Percentiles rank a stretch among this genome's conserved stretches.
Conservation (phyloP, 2,797 vertebrate genomes). For the Falco peregrinus region DNA sequence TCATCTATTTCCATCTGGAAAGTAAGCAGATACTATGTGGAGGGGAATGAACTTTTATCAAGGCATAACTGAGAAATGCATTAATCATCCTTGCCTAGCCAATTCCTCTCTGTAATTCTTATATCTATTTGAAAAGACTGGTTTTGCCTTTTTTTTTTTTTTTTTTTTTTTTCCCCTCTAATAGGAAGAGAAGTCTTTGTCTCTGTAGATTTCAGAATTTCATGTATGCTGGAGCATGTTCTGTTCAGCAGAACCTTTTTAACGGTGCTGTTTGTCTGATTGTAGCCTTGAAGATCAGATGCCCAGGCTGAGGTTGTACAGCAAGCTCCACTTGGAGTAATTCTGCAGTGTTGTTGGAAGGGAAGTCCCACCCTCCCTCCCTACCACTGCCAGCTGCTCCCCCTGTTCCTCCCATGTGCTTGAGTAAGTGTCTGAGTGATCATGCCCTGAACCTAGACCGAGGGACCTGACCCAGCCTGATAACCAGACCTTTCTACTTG, state of each 20-base stretch:
- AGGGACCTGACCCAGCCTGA: neutral
- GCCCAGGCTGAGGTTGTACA: neutral
- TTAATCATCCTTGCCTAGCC: constrained; percentile 30
- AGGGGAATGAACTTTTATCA: neutral
- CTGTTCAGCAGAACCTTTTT: neutral
- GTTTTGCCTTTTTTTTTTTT: neutral
- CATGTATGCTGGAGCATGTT: neutral
- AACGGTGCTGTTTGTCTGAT: neutral
- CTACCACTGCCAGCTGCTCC: neutral
- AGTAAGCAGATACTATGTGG: neutral
- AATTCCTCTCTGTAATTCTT: constrained; percentile 37
- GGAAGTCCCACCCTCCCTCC: neutral
- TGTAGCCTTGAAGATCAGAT: neutral
- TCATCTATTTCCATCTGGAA: constrained; percentile 55
- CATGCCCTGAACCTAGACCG: neutral
- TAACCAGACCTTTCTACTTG: neutral
- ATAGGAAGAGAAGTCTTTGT: neutral
- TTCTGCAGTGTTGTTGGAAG: neutral
- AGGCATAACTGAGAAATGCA: neutral
- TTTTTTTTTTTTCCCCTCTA: neutral
- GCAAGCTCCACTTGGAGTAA: neutral
- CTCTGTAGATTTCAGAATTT: neutral
- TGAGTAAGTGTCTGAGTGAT: neutral
- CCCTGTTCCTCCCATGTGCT: neutral
- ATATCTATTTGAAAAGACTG: neutral